Percentiles rank a stretch among this genome's conserved stretches.
These are phyloP conservation scores for Scotopteryx bipunctaria DNA, from an alignment of 2,888 invertebrate species.

Conservation along the genomic window DNA sequence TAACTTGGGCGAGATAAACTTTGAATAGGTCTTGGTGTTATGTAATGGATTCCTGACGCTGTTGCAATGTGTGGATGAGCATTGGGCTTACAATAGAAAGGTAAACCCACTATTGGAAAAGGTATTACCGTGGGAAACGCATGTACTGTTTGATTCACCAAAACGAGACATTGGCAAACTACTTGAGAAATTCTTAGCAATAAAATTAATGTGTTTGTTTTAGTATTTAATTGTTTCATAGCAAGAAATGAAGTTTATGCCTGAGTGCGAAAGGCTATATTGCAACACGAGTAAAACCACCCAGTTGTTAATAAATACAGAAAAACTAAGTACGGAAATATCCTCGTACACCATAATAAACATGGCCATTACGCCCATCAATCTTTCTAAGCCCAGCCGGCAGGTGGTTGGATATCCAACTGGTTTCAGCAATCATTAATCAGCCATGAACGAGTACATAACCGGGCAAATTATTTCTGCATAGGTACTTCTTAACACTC, in stretches of 20 bases:
- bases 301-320: no score
- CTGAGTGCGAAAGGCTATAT: no score
- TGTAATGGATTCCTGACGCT: conserved; percentile 16
- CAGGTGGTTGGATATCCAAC: conserved; percentile 29
- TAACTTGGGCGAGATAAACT: conserved; percentile 26
- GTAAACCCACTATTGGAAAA: conserved; percentile 7
- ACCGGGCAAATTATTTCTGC: conserved; percentile 25
- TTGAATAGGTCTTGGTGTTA: conserved; percentile 25
- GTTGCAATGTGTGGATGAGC: conserved; percentile 18
- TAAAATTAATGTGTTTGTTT: not conserved
- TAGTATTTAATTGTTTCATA: not conserved
- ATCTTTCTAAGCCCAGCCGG: conserved; percentile 27
- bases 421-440: conserved; percentile 28
- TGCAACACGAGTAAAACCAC: not conserved
- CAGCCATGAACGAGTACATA: conserved; percentile 23
- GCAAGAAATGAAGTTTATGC: not conserved
- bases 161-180: not conserved
- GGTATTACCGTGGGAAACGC: not conserved
- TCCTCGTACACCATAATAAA: not conserved
- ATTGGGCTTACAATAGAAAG: conserved; percentile 14
- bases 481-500: conserved; percentile 3
- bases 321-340: no score
- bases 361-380: conserved; percentile 22
- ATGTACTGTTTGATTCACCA: not conserved
- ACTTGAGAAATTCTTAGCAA: not conserved